A percentile compares a stretch with the other conserved stretches of the same genome.
phyloP scores from a whole-genome alignment of 1,140 invertebrate species.

The Drosophila sturtevanti region DNA sequence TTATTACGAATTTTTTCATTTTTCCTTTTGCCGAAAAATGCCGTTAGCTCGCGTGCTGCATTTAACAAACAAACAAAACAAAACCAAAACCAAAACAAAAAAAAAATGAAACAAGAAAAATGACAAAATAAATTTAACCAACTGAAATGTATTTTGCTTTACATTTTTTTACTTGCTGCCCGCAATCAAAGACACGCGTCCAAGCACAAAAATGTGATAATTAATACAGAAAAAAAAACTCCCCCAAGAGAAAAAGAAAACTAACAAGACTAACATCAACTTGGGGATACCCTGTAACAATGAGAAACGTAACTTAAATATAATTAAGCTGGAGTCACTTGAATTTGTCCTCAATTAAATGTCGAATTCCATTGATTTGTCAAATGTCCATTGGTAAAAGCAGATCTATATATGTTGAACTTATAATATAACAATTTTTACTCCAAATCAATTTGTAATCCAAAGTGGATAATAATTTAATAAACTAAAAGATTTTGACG shows the following conservation, averaged over 20 bases:
- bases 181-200: constrained; percentile 53
- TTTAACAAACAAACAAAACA: background rate
- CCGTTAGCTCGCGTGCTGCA: constrained; percentile 72
- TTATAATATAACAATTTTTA: no score
- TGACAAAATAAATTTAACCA: constrained; percentile 60
- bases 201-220: constrained; percentile 66
- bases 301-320: no score
- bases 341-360: no score
- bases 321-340: no score
- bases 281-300: no score
- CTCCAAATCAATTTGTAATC: no score
- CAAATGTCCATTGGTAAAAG: no score
- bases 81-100: no score
- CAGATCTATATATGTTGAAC: no score
- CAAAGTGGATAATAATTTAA: no score
- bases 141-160: constrained; percentile 51
- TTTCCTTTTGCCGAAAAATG: constrained; percentile 54
- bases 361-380: no score
- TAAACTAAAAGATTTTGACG: no score
- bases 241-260: constrained; percentile 23
- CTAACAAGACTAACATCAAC: background rate
- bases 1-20: background rate
- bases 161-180: constrained; percentile 29
- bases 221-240: constrained; percentile 54
- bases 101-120: background rate